phyloP scores from a whole-genome alignment of 2,113 vertebrate genomes.

The Carassius gibelio region DNA sequence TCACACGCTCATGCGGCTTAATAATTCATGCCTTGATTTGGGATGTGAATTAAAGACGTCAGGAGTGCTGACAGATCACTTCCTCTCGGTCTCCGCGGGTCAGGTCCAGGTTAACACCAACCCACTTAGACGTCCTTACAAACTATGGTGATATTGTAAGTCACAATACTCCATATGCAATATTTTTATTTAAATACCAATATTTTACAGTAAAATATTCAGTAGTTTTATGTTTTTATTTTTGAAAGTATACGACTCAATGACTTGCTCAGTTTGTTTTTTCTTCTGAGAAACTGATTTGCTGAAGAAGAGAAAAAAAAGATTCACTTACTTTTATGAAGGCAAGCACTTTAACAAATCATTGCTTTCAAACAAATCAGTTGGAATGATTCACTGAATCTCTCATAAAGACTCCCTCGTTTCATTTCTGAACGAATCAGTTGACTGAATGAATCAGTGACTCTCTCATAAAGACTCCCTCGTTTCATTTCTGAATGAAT shows the following conservation, averaged over 20 bases:
- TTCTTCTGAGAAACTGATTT: too few relatives aligned
- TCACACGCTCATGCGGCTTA: slow-evolving; percentile 52
- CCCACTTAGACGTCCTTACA: neutral
- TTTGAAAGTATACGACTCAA: too few relatives aligned
- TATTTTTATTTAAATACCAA: neutral
- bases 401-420: too few relatives aligned
- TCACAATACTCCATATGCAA: neutral
- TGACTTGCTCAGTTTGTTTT: too few relatives aligned
- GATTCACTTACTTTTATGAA: neutral
- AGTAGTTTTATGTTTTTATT: too few relatives aligned
- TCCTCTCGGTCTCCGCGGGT: slow-evolving; percentile 62
- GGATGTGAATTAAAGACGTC: slow-evolving; percentile 70
- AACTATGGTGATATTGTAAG: neutral
- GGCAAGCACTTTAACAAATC: neutral
- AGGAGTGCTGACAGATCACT: slow-evolving; percentile 55
- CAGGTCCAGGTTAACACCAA: slow-evolving; percentile 17
- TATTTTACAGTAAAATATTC: too few relatives aligned
- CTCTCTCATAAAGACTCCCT: too few relatives aligned
- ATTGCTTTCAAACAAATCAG: neutral
- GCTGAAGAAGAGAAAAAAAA: too few relatives aligned
- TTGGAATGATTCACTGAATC: neutral
- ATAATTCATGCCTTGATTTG: slow-evolving; percentile 73
- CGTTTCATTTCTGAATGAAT: too few relatives aligned
- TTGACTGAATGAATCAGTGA: too few relatives aligned
- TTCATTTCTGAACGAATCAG: too few relatives aligned